Evolutionary conservation across 2,797 vertebrate species (phyloP), one percentile per base, ranked within the genome.

Genomic region (Sebastes trivittatus): DNA sequence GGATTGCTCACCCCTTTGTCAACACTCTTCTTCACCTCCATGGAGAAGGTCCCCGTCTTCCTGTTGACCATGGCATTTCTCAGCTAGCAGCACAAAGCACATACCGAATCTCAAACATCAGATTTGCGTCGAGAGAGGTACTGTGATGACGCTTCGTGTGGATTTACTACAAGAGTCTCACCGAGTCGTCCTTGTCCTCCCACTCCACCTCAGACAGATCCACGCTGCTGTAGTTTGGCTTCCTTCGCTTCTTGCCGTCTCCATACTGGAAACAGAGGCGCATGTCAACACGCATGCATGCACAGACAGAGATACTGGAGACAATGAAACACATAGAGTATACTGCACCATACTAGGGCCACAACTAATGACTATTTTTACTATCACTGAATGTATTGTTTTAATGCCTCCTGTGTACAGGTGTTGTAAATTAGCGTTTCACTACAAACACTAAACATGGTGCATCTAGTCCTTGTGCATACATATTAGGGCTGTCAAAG

Each of bases 51-150:
- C 72, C 98, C 98, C 0, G 98, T 99, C 95, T 98, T 98, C 83
- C 97, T 95, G 94, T 99, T 99, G 92, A 99, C 98, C 98, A 99
- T 99, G 81, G 98, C 98, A 36, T 99, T 99, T 92, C 98, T 96
- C 83, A 99, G 95, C 98, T 99, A 82, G 75, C 94, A 6, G 93
- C 84, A 85, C 78, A 90, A 83, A 84, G 38, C 22, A 59, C 59
- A 80, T 4, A 77, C 2, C 22, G 30, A 60, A 22, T 72, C 27
- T 65, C 49, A 52, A 10, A 81, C 30, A 66, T 72, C 55, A 67
- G 30, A 58, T 18, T 60, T 67, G n/a, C 8, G 60, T 9, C 46
- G 6, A 65, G 18, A 20, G 46, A 52, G 54, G 10, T 8, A 13
- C 20, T 38, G 30, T 49, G 29, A 25, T 62, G 29, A 30, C 22